Conservation (phyloP, 1,140 invertebrate genomes). For the Drosophila nigrodunni region DNA sequence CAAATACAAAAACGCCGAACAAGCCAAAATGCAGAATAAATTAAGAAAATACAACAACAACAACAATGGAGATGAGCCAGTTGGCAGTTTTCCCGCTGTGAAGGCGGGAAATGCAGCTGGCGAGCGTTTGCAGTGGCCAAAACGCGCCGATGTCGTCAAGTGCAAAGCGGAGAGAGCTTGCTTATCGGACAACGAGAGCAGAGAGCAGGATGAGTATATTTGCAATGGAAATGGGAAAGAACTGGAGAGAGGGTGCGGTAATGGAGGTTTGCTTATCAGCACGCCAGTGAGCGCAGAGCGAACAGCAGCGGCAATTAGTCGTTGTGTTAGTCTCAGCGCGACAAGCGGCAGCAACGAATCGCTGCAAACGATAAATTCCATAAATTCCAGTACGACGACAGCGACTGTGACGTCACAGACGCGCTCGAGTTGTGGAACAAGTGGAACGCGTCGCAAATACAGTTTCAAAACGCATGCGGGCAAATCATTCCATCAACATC, state of each 20-base stretch:
- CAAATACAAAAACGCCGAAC: conserved; percentile 84
- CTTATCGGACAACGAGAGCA: conserved; percentile 22
- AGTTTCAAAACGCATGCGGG: conserved; percentile 84
- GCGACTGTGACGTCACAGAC: conserved; percentile 40
- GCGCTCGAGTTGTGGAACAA: conserved; percentile 1
- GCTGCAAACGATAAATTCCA: conserved; percentile 51
- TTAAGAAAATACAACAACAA: conserved; percentile 17
- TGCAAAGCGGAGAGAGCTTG: conserved; percentile 11
- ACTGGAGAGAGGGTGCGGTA: neutral
- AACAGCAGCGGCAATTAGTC: conserved; percentile 9
- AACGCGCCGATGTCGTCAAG: conserved; percentile 37
- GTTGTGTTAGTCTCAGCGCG: conserved; percentile 56
- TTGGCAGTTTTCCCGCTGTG: conserved; percentile 36
- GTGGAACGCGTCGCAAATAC: conserved; percentile 69
- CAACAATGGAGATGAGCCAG: conserved; percentile 7
- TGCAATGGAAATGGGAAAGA: too few species aligned
- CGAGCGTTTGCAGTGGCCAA: conserved; percentile 45
- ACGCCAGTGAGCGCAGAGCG: neutral
- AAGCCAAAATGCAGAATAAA: conserved; percentile 68
- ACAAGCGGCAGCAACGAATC: conserved; percentile 69
- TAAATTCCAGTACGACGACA: conserved; percentile 28
- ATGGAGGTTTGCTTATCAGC: conserved; percentile 28
- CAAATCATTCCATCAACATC: conserved; percentile 65
- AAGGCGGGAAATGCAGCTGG: conserved; percentile 31
- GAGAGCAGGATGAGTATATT: neutral